Base-by-base conservation (phyloP, 2,797 vertebrate species). In the Decapterus maruadsi region DNA sequence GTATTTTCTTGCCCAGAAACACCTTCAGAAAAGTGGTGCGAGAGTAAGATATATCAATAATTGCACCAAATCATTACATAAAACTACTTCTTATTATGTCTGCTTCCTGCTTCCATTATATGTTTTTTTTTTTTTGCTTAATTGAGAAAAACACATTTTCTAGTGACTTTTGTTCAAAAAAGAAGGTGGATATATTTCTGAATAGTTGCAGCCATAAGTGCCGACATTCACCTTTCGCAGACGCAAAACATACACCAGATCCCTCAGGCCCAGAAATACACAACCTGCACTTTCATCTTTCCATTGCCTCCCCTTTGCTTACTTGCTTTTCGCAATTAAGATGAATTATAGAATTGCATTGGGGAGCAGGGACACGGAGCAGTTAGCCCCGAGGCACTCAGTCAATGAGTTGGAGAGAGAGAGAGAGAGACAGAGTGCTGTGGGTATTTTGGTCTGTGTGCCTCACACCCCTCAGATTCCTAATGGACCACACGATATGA, bases 281-380 rank as follows among this genome's bases (percentile, higher is more conserved):
- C 17, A 53, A 82, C 83, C 82, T 85, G 80, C 85, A 68, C 75
- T 77, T 88, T 75, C 78, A 75, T 83, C 77, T 80, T 85, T 89
- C 64, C 56, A 74, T 68, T 75, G 68, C 26, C 26, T 72, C 56
- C 61, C 72, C 34, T 87, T 87, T 82, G 72, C 90, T 87, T 89
- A 80, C 86, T 92, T 92, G 84, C 86, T 92, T 86, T 91, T 86
- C 89, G 92, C 87, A 93, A 94, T 95, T 93, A 91, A 89, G 90
- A 94, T 94, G 80, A 95, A 95, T 95, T 93, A 94, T 93, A 89
- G 91, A 93, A 90, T 83, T 85, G 85, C 87, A 84, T 67, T 26
- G 76, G 87, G 81, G 84, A 90, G 72, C 81, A 29, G 69, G 84
- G 83, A 92, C 83, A 60, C 76, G 69, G 72, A 89, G 75, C 38